Percentiles rank a stretch among this genome's conserved stretches.
These are phyloP conservation scores for Chloromyia formosa DNA, from an alignment of 2,888 invertebrate species.

Conservation along the genomic window DNA sequence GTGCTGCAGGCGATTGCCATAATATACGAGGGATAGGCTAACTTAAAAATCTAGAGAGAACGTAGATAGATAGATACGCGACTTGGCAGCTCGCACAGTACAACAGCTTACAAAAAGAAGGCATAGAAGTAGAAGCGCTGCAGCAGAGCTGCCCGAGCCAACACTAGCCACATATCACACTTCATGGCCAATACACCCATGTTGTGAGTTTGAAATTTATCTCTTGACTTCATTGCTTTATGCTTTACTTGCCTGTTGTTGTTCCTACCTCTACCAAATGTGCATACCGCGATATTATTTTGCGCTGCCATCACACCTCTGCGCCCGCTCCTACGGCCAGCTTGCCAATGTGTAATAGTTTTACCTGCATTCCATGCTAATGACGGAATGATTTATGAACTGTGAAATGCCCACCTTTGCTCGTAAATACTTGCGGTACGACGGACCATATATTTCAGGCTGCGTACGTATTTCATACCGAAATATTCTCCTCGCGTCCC, in stretches of 20 bases:
- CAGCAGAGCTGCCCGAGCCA: neutral
- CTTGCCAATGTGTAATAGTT: slow-evolving; percentile 23
- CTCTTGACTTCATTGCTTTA: too few relatives aligned
- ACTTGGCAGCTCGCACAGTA: neutral
- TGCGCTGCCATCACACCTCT: too few relatives aligned
- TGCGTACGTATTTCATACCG: neutral
- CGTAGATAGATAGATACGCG: too few relatives aligned
- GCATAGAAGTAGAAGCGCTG: slow-evolving; percentile 13
- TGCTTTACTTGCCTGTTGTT: too few relatives aligned
- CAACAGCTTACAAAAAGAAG: neutral
- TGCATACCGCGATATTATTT: too few relatives aligned
- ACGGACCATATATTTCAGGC: neutral
- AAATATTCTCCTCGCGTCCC: too few relatives aligned
- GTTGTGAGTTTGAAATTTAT: neutral
- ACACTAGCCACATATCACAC: slow-evolving; percentile 5
- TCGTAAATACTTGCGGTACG: slow-evolving; percentile 9
- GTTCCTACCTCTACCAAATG: too few relatives aligned
- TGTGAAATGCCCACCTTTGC: slow-evolving; percentile 38
- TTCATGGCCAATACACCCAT: slow-evolving; percentile 27
- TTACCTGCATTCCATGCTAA: slow-evolving; percentile 43
- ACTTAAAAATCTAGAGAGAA: too few relatives aligned
- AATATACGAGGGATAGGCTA: too few relatives aligned
- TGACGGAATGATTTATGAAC: slow-evolving; percentile 43
- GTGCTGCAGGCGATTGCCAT: too few relatives aligned
- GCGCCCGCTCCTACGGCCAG: neutral